A percentile compares a stretch with the other conserved stretches of the same genome.
phyloP scores from a whole-genome alignment of 2,113 vertebrate species.

The Notothenia rossii region DNA sequence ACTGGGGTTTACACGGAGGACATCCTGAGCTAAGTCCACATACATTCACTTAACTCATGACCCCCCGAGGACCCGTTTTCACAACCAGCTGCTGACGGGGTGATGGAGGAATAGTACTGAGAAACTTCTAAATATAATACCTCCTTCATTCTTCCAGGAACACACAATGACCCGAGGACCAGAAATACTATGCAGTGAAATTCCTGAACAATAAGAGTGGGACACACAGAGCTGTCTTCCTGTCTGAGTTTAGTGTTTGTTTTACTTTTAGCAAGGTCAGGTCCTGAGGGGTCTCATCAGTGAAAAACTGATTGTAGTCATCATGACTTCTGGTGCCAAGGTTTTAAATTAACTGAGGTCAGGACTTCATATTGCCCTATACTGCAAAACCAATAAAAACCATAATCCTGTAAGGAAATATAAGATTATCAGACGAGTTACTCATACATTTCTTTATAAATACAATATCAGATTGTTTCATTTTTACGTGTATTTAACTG shows the following conservation, averaged over 20 bases:
- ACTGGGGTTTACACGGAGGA: constrained; percentile 20
- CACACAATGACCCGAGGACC: neutral
- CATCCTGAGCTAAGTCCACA: constrained; percentile 25
- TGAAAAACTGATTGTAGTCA: neutral
- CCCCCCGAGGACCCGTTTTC: constrained; percentile 25
- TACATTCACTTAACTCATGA: neutral
- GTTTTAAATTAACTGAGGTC: neutral
- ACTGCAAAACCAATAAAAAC: too few relatives aligned
- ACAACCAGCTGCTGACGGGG: constrained; percentile 23
- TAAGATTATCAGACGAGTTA: too few relatives aligned
- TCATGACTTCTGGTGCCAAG: neutral
- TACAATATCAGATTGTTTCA: too few relatives aligned
- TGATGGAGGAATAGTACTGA: neutral
- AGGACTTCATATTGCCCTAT: neutral
- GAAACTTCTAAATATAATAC: constrained; percentile 18
- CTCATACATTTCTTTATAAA: too few relatives aligned
- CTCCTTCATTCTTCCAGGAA: constrained; percentile 4
- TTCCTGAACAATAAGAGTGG: constrained; percentile 9
- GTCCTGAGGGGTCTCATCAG: neutral
- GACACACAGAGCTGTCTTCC: constrained; percentile 22
- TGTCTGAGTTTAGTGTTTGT: constrained; percentile 11
- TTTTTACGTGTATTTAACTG: too few relatives aligned
- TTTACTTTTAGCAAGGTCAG: neutral
- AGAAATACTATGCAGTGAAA: constrained; percentile 3
- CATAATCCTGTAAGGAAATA: too few relatives aligned